Base-by-base conservation (phyloP, 2,113 vertebrate genomes). In the Otis tarda region DNA sequence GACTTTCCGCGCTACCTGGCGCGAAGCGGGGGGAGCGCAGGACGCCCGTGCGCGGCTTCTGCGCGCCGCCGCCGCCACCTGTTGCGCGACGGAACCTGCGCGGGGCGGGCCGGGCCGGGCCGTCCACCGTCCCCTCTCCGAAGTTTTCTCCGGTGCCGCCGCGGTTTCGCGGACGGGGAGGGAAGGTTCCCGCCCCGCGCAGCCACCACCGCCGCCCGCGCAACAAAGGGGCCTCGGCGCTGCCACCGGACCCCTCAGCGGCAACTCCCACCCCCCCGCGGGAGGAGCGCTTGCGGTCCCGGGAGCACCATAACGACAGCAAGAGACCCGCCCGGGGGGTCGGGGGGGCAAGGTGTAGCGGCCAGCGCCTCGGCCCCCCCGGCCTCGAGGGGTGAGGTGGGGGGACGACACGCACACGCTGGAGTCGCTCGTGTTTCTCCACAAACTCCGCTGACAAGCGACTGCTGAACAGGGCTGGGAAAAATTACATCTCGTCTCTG, bases 401-500 rank as follows among this genome's bases (percentile, higher is more conserved):
- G 52, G 52, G 52, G 52, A 41, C 41, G 41, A 41, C 41, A 41
- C 41, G 11, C 41, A 53, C 88, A 35, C 49, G 64, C 86, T 47
- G 53, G 64, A 89, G 92, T 84, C 84, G 81, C 86, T 94, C 71
- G 50, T 39, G 83, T 76, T 91, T 82, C 81, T 90, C 75, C 91
- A 24, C 90, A 90, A 97, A 96, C 22, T 87, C 92, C 88, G 91
- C 93, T 93, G 91, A 92, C 93, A 91, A 94, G 90, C 77, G 50
- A 68, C 49, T 45, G 94, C 93, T 95, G 81, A 73, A 92, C 91
- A 95, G 92, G 82, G 94, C 92, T 97, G 89, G 74, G 83, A 84
- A 96, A 96, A 93, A 97, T 83, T 70, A 76, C 87, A 71, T 95
- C 94, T 91, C 89, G 50, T 90, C 90, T 87, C 70, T 71, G 96